Conservation (phyloP, 2,888 invertebrate species). For the Philereme vetulata region DNA sequence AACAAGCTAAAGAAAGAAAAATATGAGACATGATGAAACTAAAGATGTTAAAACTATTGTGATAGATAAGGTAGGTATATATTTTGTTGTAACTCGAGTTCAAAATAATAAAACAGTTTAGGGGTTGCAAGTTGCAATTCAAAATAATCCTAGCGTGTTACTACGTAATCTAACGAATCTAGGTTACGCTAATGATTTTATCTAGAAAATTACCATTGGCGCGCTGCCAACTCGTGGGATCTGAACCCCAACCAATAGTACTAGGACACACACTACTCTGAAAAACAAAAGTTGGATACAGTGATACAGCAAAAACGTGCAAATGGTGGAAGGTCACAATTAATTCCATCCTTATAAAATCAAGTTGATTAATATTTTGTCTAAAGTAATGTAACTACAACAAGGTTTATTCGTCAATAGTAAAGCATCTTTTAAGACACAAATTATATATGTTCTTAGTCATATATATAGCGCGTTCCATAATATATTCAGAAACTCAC, state of each 20-base stretch:
- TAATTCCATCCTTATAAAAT: too few species aligned
- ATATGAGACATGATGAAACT: background rate
- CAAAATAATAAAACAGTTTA: too few species aligned
- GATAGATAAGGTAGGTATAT: too few species aligned
- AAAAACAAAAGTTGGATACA: constrained; percentile 53
- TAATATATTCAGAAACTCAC: too few species aligned
- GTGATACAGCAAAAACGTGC: constrained; percentile 18
- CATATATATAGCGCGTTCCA: too few species aligned
- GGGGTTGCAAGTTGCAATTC: constrained; percentile 27
- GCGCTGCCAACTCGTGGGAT: constrained; percentile 57
- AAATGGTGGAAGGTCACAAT: constrained; percentile 2
- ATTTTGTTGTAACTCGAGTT: too few species aligned
- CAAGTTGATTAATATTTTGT: too few species aligned
- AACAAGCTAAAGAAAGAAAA: background rate
- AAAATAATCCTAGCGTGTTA: constrained; percentile 43
- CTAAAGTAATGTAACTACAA: too few species aligned
- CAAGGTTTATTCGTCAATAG: too few species aligned
- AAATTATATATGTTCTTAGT: too few species aligned
- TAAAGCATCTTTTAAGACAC: too few species aligned
- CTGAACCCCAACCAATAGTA: constrained; percentile 60
- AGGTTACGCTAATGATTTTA: constrained; percentile 43
- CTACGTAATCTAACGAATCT: constrained; percentile 39
- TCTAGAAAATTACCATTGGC: constrained; percentile 57
- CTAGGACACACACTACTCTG: constrained; percentile 61
- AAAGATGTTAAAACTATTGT: too few species aligned